These are phyloP conservation scores for Philhelius pedissequus DNA, from an alignment of 2,888 invertebrate genomes.

Conservation along the genomic window DNA sequence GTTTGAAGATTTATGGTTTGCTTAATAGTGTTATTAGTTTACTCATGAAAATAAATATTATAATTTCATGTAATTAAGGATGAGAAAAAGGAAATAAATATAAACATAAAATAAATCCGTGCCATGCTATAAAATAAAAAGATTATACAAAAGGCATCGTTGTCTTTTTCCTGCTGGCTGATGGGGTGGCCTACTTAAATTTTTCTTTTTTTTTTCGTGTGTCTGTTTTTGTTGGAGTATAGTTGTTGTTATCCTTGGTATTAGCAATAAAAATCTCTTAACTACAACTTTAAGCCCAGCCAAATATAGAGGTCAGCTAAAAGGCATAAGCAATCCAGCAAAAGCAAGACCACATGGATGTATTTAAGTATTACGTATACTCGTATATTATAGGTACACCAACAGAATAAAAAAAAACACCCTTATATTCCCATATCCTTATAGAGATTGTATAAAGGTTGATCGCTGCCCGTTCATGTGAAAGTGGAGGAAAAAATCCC, in stretches of 20 bases:
- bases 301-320: slow-evolving; percentile 36
- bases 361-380: too few species aligned
- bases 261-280: slow-evolving; percentile 66
- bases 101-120: background rate
- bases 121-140: background rate
- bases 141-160: background rate
- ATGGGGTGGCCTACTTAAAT: slow-evolving; percentile 46
- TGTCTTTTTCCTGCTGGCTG: background rate
- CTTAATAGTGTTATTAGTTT: background rate
- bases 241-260: slow-evolving; percentile 44
- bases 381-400: background rate
- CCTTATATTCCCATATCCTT: slow-evolving; percentile 35
- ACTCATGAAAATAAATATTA: background rate
- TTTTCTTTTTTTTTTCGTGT: background rate
- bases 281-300: slow-evolving; percentile 60
- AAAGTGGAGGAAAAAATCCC: slow-evolving; percentile 37
- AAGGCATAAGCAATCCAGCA: slow-evolving; percentile 22
- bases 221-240: too few species aligned
- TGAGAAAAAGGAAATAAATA: background rate
- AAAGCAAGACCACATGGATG: background rate
- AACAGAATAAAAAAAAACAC: background rate
- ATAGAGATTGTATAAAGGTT: slow-evolving; percentile 45
- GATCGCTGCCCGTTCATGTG: slow-evolving; percentile 55
- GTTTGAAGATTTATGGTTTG: background rate
- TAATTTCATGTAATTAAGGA: background rate